These are phyloP conservation scores for Cirrhinus mrigala DNA, from an alignment of 2,797 vertebrate genomes.

Conservation along the genomic window DNA sequence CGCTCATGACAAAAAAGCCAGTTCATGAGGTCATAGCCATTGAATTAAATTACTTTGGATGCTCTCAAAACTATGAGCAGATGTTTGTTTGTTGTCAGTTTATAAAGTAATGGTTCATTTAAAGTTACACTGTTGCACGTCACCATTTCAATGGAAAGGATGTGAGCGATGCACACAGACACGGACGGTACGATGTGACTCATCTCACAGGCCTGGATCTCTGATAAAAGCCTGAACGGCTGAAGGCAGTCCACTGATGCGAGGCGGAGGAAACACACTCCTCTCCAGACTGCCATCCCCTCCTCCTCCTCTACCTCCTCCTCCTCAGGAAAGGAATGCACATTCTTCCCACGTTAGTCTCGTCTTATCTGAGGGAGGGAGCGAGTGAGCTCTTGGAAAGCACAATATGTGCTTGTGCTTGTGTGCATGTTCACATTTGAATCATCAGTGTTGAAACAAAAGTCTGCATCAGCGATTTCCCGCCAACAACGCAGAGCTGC, in stretches of 20 bases:
- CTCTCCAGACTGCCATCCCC: slow-evolving; percentile 24
- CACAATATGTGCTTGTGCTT: slow-evolving; percentile 30
- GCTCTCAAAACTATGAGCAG: background rate
- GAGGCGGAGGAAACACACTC: slow-evolving; percentile 66
- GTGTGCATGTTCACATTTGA: background rate
- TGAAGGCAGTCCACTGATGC: slow-evolving; percentile 67
- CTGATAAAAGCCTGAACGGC: slow-evolving; percentile 65
- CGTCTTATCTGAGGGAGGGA: slow-evolving; percentile 53
- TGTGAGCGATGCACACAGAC: slow-evolving; percentile 23
- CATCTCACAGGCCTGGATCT: slow-evolving; percentile 60
- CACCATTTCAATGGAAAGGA: background rate
- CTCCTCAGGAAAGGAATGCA: slow-evolving; percentile 50
- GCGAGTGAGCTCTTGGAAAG: slow-evolving; percentile 50
- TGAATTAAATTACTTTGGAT: background rate
- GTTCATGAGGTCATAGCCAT: background rate
- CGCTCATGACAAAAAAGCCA: background rate
- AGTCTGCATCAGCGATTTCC: background rate
- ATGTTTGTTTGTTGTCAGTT: background rate
- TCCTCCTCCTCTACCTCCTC: slow-evolving; percentile 28
- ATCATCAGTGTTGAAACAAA: slow-evolving; percentile 12
- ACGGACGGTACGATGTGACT: slow-evolving; percentile 46
- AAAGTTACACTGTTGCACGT: background rate
- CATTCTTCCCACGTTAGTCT: slow-evolving; percentile 62
- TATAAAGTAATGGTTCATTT: background rate
- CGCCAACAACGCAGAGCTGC: slow-evolving; percentile 3